Percentiles rank a stretch among this genome's conserved stretches.
These are phyloP conservation scores for Papilio dardanus DNA, from an alignment of 1,140 invertebrate species.

Conservation along the genomic window DNA sequence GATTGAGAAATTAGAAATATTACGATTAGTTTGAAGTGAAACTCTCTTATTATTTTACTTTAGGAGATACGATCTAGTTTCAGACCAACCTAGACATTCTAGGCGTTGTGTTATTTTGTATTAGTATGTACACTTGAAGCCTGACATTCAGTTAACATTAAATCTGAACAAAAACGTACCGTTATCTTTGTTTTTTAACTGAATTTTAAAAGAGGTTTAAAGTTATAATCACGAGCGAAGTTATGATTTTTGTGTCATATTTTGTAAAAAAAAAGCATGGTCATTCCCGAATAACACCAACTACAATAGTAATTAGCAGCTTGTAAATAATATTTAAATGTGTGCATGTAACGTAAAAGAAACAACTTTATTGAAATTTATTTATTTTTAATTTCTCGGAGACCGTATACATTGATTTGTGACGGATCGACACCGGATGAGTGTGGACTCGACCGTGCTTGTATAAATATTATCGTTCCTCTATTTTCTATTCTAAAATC, in stretches of 20 bases:
- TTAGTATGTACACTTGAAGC: too few relatives aligned
- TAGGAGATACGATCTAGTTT: slow-evolving; percentile 57
- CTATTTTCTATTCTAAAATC: slow-evolving; percentile 21
- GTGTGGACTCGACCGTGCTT: slow-evolving; percentile 30
- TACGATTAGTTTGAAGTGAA: slow-evolving; percentile 70
- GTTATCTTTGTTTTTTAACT: too few relatives aligned
- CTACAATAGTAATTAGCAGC: background rate
- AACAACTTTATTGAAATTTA: slow-evolving; percentile 14
- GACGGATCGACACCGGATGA: slow-evolving; percentile 32
- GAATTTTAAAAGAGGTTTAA: too few relatives aligned
- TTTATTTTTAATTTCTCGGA: slow-evolving; percentile 14
- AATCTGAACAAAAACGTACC: too few relatives aligned
- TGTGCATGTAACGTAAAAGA: background rate
- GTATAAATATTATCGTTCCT: slow-evolving; percentile 32
- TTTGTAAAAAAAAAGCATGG: background rate
- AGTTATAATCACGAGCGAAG: too few relatives aligned
- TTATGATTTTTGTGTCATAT: too few relatives aligned
- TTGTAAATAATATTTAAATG: background rate
- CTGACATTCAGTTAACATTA: too few relatives aligned
- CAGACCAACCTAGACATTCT: slow-evolving; percentile 28
- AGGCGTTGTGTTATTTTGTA: background rate
- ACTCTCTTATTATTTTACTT: slow-evolving; percentile 68
- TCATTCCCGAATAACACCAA: background rate
- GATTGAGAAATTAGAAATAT: slow-evolving; percentile 73
- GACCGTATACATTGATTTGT: slow-evolving; percentile 28